A percentile compares a stretch with the other conserved stretches of the same genome.
Conservation (phyloP, 2,113 vertebrate species). For the Pampusana beccarii region DNA sequence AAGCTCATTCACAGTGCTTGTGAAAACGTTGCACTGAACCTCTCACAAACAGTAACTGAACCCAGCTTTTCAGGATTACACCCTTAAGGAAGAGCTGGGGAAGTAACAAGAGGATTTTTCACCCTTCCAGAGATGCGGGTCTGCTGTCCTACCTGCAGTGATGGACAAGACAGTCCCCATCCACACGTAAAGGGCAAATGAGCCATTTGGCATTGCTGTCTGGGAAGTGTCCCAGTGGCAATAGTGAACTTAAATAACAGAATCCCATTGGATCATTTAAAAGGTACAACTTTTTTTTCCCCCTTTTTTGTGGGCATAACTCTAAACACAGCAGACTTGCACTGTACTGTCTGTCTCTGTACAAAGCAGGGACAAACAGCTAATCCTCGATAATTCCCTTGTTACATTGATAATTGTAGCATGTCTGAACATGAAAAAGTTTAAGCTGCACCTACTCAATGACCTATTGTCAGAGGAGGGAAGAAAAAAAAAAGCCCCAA, state of each 20-base stretch:
- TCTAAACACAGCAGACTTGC: background rate
- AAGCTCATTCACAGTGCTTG: fast-evolving
- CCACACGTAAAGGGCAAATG: background rate
- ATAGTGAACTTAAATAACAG: background rate
- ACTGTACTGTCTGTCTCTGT: background rate
- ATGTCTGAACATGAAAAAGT: background rate
- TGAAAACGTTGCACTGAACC: background rate
- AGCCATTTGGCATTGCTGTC: background rate
- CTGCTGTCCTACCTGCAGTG: background rate
- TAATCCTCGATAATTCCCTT: background rate
- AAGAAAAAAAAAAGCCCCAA: background rate
- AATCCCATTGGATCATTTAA: background rate
- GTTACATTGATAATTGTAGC: background rate
- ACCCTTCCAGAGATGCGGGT: background rate
- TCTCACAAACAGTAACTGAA: background rate
- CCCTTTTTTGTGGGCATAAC: background rate
- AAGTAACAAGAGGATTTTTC: background rate
- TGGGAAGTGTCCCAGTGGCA: background rate
- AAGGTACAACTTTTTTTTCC: background rate
- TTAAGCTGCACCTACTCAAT: background rate
- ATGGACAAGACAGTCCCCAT: background rate
- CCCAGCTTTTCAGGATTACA: background rate
- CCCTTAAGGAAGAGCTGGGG: background rate
- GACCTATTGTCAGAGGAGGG: fast-evolving
- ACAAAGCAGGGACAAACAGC: background rate